Conservation (phyloP, 2,888 invertebrate genomes). For the Podabrus alpinus region DNA sequence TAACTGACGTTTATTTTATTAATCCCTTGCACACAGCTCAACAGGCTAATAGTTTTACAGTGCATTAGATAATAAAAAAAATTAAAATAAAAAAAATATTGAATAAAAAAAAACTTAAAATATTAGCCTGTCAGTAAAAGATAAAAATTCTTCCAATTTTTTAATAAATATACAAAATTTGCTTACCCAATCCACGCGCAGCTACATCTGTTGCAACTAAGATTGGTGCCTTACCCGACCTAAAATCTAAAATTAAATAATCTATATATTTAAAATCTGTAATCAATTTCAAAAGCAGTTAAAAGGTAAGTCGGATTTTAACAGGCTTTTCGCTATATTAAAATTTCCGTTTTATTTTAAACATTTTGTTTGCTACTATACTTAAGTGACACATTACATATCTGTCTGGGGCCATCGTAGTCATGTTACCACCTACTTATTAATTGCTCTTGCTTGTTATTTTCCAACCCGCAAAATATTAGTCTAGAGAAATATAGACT, state of each 20-base stretch:
- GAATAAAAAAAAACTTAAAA: slow-evolving; percentile 35
- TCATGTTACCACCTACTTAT: no score
- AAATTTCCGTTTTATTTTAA: no score
- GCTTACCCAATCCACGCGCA: slow-evolving; percentile 89
- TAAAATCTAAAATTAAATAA: slow-evolving; percentile 69
- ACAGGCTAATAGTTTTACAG: slow-evolving; percentile 47
- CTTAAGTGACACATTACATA: no score
- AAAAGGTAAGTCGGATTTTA: background rate
- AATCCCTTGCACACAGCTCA: slow-evolving; percentile 47
- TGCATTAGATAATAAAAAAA: slow-evolving; percentile 24
- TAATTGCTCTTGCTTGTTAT: no score
- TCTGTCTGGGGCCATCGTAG: no score
- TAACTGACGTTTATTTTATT: slow-evolving; percentile 34
- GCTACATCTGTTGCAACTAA: slow-evolving; percentile 95
- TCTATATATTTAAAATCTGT: background rate
- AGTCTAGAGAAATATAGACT: no score
- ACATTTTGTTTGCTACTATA: no score
- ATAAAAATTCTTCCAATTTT: slow-evolving; percentile 4
- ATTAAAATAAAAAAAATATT: slow-evolving; percentile 33
- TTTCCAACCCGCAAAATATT: no score
- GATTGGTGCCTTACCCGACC: slow-evolving; percentile 83
- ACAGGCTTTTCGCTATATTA: no score
- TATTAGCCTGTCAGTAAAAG: slow-evolving; percentile 48
- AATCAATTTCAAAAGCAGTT: background rate
- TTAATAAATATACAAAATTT: slow-evolving; percentile 10